phyloP scores from a whole-genome alignment of 2,888 invertebrate genomes.

The Habroteleia sp. region DNA sequence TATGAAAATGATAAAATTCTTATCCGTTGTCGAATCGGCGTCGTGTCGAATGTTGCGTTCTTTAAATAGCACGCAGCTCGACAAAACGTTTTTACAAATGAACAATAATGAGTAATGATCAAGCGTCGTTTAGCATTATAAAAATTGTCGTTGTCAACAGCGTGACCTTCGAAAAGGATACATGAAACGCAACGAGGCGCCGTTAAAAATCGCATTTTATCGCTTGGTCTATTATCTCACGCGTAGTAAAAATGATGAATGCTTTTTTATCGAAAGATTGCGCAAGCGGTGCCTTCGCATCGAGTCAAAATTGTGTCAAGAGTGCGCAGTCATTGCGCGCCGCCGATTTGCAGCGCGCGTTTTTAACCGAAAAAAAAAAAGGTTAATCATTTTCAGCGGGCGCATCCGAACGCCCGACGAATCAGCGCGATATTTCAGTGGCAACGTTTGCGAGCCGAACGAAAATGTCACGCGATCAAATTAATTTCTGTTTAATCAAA shows the following conservation, averaged over 20 bases:
- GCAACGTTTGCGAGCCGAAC: not conserved
- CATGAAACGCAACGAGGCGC: slow-evolving; percentile 6
- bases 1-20: too few relatives aligned
- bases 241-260: slow-evolving; percentile 24
- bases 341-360: too few relatives aligned
- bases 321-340: too few relatives aligned
- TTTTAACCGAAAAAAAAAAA: too few relatives aligned
- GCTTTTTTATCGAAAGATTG: slow-evolving; percentile 25
- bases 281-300: slow-evolving; percentile 9
- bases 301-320: slow-evolving; percentile 27
- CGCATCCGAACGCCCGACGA: too few relatives aligned
- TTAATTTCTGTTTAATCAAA: slow-evolving; percentile 12
- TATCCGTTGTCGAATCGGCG: too few relatives aligned
- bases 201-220: slow-evolving; percentile 37
- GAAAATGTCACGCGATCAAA: not conserved
- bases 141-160: slow-evolving; percentile 7
- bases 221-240: slow-evolving; percentile 30
- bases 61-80: too few relatives aligned
- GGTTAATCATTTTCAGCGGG: too few relatives aligned
- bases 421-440: too few relatives aligned
- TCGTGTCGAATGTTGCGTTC: too few relatives aligned
- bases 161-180: slow-evolving; percentile 13
- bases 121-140: not conserved
- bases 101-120: too few relatives aligned
- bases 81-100: too few relatives aligned